Base-by-base conservation (phyloP, 1,140 invertebrate genomes). In the Brachionus paranguensis region DNA sequence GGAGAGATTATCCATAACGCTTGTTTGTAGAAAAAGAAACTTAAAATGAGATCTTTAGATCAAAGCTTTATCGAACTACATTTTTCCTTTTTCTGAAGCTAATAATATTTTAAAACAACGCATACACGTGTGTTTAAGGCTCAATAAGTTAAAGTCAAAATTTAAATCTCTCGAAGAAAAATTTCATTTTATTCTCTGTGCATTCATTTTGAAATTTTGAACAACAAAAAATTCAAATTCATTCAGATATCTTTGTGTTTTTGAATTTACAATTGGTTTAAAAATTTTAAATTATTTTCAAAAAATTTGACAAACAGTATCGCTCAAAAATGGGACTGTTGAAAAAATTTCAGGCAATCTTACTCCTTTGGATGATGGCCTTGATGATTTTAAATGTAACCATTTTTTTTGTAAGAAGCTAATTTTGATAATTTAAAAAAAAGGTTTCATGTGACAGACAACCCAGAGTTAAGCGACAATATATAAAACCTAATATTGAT, bases 401-500 rank as follows among this genome's bases (percentile, higher is more conserved):
- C 24, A 11, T 68, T 33, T 12, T 12, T 33, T 60, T 60, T 20
- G 10, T 2, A 10, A 8, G 3, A 10, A 10, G n/a, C 17, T 47
- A 47, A 47, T 47, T 14, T 14, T 47, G 20, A 24, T 27, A 7
- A 60, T 8, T 10, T 60, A 8, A 60, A 20, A 20, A 37, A 60
- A 60, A 72, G 68, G 37, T 72, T 41, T 43, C 68, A 45, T 72
- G 68, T 41, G 20, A 43, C 10, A 72, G n/a, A 10, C 33, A 20
- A 72, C 17, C 17, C 17, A 72, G 37, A 76, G 27, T 76, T n/a
- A 76, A 76, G 20, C 41, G 72, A 3, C 72, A 76, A 29, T 76
- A 76, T 27, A 27, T 76, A 14, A 76, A 76, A 76, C 72, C 72
- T 27, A 50, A 17, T 50, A 76, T 76, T 50, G 72, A 76, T 33